These are phyloP conservation scores for Apis dorsata DNA, from an alignment of 1,140 invertebrate genomes.

Conservation along the genomic window DNA sequence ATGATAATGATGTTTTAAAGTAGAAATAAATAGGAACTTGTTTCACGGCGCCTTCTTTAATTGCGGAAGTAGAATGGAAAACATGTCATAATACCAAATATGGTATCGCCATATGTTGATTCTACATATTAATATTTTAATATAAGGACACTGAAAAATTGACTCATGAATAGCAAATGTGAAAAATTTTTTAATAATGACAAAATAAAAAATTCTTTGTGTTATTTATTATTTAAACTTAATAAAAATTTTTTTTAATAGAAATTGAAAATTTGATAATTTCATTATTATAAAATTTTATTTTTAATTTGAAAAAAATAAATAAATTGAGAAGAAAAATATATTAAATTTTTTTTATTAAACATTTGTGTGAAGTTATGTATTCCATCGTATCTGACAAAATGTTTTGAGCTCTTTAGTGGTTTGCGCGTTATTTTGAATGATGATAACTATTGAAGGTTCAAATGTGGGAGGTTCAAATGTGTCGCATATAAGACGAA, in stretches of 20 bases:
- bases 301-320: background rate
- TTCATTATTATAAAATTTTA: background rate
- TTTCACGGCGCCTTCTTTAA: conserved; percentile 27
- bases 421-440: conserved; percentile 6
- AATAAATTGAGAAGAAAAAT: background rate
- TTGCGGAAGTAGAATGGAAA: conserved; percentile 36
- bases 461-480: background rate
- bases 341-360: background rate
- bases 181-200: background rate
- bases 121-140: conserved; percentile 29
- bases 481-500: background rate
- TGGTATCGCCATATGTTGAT: background rate
- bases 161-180: background rate
- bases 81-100: conserved; percentile 21
- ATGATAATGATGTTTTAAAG: background rate
- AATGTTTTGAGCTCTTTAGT: conserved; percentile 31
- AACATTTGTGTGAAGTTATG: background rate
- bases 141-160: background rate
- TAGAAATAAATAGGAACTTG: background rate
- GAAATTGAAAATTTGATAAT: background rate
- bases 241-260: background rate
- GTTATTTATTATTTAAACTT: background rate
- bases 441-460: conserved; percentile 11
- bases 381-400: background rate
- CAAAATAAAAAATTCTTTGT: background rate